Base-by-base conservation (phyloP, 2,888 invertebrate genomes). In the Kryphioiulus occultus region DNA sequence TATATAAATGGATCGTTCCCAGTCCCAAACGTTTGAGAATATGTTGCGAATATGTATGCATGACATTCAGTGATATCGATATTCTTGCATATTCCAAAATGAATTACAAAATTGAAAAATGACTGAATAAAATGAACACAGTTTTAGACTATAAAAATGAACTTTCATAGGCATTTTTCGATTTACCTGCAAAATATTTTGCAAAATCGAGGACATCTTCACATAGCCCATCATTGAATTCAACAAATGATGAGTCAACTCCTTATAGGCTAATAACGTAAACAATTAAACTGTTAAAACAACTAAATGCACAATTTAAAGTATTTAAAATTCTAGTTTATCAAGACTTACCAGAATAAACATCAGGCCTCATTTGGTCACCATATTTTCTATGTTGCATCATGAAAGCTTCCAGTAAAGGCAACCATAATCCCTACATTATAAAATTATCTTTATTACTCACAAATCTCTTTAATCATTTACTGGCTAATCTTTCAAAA, bases 201-300 rank as follows among this genome's bases (percentile, higher is more conserved):
- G 86, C 39, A 88, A 78, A 78, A 88, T 78, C 1, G 87, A 87
- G 17, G 88, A 86, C 19, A 88, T 78, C 68, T 88, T 88, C 9
- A 88, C 82, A n/a, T 88, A 88, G 15, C 88, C 88, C 87, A 88
- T 88, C 88, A 88, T 88, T 42, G 53, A 83, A 84, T 88, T 88
- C 42, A 88, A 39, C 22, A 88, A 78, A 26, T 88, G 85, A n/a
- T 53, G 47, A 19, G 86, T 88, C 15, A 86, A 59, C 30, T 88
- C 88, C 82, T 88, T 88, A 82, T 82, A 88, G 39, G 42, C 88
- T 88, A 59, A 22, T 17, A 83, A 35, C 9, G 19, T 42, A 39
- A 10, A 42, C 39, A 32, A 32, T 47, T 47, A 86, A 26, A 53
- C 26, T 35, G 39, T 12, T 7, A 86, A 85, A 86, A 3, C 26